These are phyloP conservation scores for Zoroaster sp. DNA, from an alignment of 53 echinoderm and acorn worm genomes.

Conservation along the genomic window DNA sequence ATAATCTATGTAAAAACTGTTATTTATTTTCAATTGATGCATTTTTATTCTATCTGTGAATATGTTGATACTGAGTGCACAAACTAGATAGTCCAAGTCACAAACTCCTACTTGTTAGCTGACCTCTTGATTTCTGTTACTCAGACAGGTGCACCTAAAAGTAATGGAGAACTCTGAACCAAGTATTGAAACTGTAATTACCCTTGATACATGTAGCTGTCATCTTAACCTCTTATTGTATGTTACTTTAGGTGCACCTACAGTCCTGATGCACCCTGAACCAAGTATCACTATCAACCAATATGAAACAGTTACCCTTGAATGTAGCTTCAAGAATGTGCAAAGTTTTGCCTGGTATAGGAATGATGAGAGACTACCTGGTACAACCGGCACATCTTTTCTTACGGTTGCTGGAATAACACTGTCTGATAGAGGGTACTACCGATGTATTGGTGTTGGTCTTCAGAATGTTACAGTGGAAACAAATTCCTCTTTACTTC, in stretches of 20 bases:
- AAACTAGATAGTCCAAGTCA: too few species aligned
- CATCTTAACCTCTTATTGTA: neutral
- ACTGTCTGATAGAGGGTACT: conserved; percentile 52
- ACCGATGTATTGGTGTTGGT: conserved; percentile 51
- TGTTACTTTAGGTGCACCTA: neutral
- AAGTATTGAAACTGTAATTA: too few species aligned
- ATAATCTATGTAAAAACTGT: too few species aligned
- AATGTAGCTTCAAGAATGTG: conserved; percentile 60
- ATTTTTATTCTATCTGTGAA: too few species aligned
- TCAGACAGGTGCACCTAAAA: too few species aligned
- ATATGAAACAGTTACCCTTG: conserved; percentile 6
- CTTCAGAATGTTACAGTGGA: neutral
- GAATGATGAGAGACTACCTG: conserved; percentile 5
- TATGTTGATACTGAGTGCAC: too few species aligned
- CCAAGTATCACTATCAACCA: neutral
- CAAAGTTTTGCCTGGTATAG: conserved; percentile 58
- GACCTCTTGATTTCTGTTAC: too few species aligned
- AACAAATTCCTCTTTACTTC: conserved; percentile 37
- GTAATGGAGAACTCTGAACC: too few species aligned
- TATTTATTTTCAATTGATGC: too few species aligned
- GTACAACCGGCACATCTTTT: conserved; percentile 9
- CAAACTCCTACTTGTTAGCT: too few species aligned
- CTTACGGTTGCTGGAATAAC: conserved; percentile 22
- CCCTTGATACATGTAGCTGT: too few species aligned
- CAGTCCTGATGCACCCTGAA: conserved; percentile 7